Evolutionary conservation across 1,140 invertebrate species (phyloP).

Genomic region (Drosophila ironensis): DNA sequence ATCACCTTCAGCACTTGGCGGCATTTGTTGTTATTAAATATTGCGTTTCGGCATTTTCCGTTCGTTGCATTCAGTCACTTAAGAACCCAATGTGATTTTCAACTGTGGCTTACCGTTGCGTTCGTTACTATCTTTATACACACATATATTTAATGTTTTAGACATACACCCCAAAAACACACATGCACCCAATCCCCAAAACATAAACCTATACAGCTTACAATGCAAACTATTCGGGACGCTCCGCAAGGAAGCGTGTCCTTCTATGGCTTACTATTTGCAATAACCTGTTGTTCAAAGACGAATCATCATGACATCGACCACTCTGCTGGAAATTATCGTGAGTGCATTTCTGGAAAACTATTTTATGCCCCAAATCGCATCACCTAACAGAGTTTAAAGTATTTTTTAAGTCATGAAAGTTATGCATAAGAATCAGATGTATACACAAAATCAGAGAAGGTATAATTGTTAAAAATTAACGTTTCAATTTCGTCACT

Average conservation of each 20-base stretch:
- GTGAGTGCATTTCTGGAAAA: too few relatives aligned
- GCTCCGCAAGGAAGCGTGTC: conserved; percentile 5
- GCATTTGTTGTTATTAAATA: conserved; percentile 37
- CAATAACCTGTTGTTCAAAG: conserved; percentile 56
- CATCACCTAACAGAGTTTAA: too few relatives aligned
- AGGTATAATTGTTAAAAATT: too few relatives aligned
- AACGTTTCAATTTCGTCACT: too few relatives aligned
- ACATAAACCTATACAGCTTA: conserved; percentile 43
- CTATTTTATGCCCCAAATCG: too few relatives aligned
- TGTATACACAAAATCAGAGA: too few relatives aligned
- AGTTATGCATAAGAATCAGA: too few relatives aligned
- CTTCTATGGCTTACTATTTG: conserved; percentile 52
- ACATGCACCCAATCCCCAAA: conserved; percentile 22
- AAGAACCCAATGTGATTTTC: conserved; percentile 64
- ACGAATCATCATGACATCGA: conserved; percentile 29
- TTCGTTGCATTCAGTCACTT: conserved; percentile 40
- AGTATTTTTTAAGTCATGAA: too few relatives aligned
- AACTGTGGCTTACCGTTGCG: conserved; percentile 69
- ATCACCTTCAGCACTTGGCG: conserved; percentile 27
- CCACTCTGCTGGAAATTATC: too few relatives aligned
- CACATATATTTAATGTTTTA: conserved; percentile 51
- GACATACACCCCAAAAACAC: conserved; percentile 13
- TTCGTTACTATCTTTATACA: conserved; percentile 43
- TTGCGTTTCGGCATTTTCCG: conserved; percentile 21
- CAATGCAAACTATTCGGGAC: conserved; percentile 31